Evolutionary conservation across 2,797 vertebrate species (phyloP).

Genomic region (Arnoldichthys spilopterus): DNA sequence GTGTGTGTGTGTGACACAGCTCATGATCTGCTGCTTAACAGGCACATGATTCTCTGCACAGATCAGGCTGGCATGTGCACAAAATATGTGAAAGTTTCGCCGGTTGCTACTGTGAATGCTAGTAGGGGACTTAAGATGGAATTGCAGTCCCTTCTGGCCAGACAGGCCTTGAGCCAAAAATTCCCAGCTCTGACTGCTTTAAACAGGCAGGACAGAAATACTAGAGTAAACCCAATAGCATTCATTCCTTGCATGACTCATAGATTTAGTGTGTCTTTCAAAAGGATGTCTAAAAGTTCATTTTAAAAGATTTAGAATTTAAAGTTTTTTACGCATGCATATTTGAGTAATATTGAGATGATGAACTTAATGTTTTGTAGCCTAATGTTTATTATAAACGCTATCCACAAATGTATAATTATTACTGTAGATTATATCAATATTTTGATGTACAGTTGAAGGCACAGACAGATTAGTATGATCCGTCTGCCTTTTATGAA

Average conservation of each 20-base stretch:
- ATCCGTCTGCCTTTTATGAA: neutral
- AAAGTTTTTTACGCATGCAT: too few relatives aligned
- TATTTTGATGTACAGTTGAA: neutral
- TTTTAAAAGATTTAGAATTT: too few relatives aligned
- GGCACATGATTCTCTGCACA: slow-evolving; percentile 54
- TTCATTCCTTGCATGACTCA: slow-evolving; percentile 26
- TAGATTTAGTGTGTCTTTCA: neutral
- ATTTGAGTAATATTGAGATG: too few relatives aligned
- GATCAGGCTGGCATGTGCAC: slow-evolving; percentile 43
- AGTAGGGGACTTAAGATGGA: slow-evolving; percentile 48
- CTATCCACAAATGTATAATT: too few relatives aligned
- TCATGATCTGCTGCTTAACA: slow-evolving; percentile 44
- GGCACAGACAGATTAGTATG: neutral
- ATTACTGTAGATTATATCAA: neutral
- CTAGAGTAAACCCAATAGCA: slow-evolving; percentile 1
- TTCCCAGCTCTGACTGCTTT: neutral
- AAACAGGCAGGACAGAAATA: slow-evolving; percentile 6
- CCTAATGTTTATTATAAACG: neutral
- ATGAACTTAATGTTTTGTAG: neutral
- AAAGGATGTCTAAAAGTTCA: neutral
- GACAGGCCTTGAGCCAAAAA: slow-evolving; percentile 30
- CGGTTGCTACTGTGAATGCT: slow-evolving; percentile 44
- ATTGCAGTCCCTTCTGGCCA: slow-evolving; percentile 51
- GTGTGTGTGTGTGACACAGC: slow-evolving; percentile 32
- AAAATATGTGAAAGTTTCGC: slow-evolving; percentile 40